These are phyloP conservation scores for Caprella mutica DNA, from an alignment of 2,888 invertebrate species.

Conservation along the genomic window DNA sequence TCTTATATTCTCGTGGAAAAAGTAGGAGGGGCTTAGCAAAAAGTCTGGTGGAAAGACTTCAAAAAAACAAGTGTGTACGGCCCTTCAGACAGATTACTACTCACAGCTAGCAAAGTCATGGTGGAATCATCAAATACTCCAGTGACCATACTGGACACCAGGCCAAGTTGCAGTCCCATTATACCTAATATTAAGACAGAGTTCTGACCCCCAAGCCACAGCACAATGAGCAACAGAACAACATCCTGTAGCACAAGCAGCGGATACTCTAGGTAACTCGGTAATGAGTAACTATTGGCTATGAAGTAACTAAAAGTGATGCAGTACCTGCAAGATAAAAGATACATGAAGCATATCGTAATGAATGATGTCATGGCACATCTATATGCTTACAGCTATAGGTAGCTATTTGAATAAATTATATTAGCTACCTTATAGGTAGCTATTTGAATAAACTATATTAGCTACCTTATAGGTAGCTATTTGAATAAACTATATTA, in stretches of 20 bases:
- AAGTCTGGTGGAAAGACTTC: no score
- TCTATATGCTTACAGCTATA: background rate
- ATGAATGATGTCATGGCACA: background rate
- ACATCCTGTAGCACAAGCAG: constrained; percentile 64
- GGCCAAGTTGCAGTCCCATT: constrained; percentile 42
- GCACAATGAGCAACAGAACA: constrained; percentile 56
- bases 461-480: no score
- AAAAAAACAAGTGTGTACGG: no score
- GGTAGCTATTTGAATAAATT: no score
- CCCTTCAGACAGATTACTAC: no score
- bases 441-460: no score
- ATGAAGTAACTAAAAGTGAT: constrained; percentile 70
- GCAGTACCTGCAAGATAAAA: constrained; percentile 55
- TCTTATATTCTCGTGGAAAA: no score
- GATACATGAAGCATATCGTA: background rate
- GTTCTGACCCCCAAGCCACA: constrained; percentile 54
- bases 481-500: no score
- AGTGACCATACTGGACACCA: constrained; percentile 45
- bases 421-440: no score
- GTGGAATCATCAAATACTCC: constrained; percentile 44
- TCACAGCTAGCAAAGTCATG: constrained; percentile 54
- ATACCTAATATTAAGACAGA: constrained; percentile 41
- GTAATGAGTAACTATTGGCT: constrained; percentile 56
- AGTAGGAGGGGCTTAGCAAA: no score
- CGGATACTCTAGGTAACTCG: constrained; percentile 75